Evolutionary conservation across 2,113 vertebrate species (phyloP).

Genomic region (Sturnus vulgaris): DNA sequence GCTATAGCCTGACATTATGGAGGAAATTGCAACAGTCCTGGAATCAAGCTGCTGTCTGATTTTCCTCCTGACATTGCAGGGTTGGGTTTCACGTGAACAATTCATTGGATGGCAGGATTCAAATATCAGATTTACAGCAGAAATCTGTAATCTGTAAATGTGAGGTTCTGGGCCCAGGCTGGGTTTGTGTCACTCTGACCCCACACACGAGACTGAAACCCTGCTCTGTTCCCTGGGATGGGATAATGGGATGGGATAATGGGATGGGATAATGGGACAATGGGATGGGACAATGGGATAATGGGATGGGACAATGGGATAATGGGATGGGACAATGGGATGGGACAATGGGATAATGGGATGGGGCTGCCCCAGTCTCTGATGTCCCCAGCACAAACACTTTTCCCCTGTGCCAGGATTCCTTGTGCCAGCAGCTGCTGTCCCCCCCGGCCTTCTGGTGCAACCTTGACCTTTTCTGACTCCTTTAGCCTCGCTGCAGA

Average conservation of each 20-base stretch:
- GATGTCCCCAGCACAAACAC: accelerated
- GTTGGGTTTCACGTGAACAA: neutral
- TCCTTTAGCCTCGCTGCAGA: neutral
- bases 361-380: accelerated
- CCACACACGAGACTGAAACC: neutral
- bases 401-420: neutral
- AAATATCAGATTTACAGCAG: neutral
- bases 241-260: neutral
- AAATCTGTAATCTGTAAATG: neutral
- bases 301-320: neutral
- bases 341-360: neutral
- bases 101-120: neutral
- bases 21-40: neutral
- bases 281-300: neutral
- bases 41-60: neutral
- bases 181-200: neutral
- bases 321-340: neutral
- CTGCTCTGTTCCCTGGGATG: neutral
- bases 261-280: neutral
- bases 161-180: neutral
- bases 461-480: neutral
- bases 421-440: neutral
- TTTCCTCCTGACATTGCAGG: neutral
- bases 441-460: neutral
- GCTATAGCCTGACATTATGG: neutral